phyloP scores from a whole-genome alignment of 1,140 invertebrate genomes.

The Magallana ariakensis region DNA sequence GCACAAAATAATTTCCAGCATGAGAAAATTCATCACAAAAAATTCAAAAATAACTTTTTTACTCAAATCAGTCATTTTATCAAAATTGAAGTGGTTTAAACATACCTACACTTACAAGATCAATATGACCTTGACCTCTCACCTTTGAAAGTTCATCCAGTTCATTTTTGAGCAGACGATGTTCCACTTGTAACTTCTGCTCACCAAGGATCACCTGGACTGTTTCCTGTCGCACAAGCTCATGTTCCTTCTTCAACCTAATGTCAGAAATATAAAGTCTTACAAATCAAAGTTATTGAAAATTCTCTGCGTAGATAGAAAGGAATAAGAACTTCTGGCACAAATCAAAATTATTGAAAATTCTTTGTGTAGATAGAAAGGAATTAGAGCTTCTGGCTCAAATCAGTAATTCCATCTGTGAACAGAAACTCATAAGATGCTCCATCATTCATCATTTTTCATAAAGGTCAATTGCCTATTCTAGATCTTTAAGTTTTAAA shows the following conservation, averaged over 20 bases:
- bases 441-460: no score
- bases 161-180: constrained; percentile 66
- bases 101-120: neutral
- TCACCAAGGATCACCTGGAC: constrained; percentile 75
- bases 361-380: neutral
- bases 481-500: no score
- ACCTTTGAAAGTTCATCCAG: constrained; percentile 72
- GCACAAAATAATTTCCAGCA: no score
- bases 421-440: no score
- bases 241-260: constrained; percentile 76
- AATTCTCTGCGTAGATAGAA: neutral
- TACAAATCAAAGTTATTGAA: no score
- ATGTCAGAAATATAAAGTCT: neutral
- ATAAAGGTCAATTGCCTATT: no score
- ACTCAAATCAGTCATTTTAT: no score
- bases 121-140: neutral
- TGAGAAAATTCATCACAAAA: no score
- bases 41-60: no score
- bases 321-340: neutral
- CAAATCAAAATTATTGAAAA: no score
- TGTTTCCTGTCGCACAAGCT: constrained; percentile 72
- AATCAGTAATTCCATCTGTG: no score
- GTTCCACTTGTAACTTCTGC: constrained; percentile 70
- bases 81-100: no score
- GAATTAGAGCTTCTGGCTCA: neutral